Evolutionary conservation across 2,888 invertebrate genomes (phyloP).

Genomic region (Acleris emargana): DNA sequence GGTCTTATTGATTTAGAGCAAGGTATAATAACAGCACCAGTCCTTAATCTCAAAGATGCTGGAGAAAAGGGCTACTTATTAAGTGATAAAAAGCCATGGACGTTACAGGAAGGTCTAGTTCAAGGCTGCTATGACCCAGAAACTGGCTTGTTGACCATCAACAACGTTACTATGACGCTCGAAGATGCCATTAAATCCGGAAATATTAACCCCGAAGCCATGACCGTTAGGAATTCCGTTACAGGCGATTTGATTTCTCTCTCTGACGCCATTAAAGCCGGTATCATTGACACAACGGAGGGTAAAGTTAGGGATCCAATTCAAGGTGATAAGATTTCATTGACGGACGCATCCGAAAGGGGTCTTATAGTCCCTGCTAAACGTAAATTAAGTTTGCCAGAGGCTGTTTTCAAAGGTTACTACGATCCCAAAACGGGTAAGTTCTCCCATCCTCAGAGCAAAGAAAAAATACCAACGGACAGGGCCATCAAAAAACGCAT

Average conservation of each 20-base stretch:
- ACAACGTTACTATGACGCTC: constrained; percentile 87
- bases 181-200: constrained; percentile 89
- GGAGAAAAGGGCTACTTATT: constrained; percentile 91
- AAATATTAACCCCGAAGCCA: constrained; percentile 89
- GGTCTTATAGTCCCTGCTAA: constrained; percentile 92
- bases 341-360: constrained; percentile 92
- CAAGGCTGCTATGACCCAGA: constrained; percentile 91
- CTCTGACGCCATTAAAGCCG: constrained; percentile 89
- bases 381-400: constrained; percentile 92
- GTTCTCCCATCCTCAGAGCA: constrained; percentile 91
- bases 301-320: constrained; percentile 91
- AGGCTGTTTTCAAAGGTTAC: constrained; percentile 95
- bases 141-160: constrained; percentile 88
- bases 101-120: constrained; percentile 92
- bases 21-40: constrained; percentile 88
- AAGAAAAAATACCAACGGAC: constrained; percentile 91
- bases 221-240: constrained; percentile 91
- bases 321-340: constrained; percentile 88
- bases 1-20: constrained; percentile 88
- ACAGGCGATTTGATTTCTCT: constrained; percentile 92
- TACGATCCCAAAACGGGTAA: constrained; percentile 93
- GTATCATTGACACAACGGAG: constrained; percentile 90
- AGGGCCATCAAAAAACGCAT: constrained; percentile 93
- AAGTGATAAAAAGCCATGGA: constrained; percentile 91
- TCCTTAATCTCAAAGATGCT: constrained; percentile 90